Evolutionary conservation across 2,888 invertebrate genomes (phyloP).

Genomic region (Leptinotarsa juncta): DNA sequence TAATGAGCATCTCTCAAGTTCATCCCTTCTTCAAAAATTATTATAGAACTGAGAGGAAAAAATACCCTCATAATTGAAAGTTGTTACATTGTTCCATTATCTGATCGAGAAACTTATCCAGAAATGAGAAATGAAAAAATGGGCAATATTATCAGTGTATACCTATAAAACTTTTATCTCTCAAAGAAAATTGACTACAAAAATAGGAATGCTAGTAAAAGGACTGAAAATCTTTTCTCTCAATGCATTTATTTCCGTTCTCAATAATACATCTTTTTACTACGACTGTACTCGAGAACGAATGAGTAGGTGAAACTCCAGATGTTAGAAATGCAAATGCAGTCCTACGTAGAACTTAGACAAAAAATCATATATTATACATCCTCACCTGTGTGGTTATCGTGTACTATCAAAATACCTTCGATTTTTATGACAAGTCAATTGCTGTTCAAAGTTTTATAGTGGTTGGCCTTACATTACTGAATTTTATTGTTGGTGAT

Average conservation of each 20-base stretch:
- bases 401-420: slow-evolving; percentile 14
- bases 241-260: neutral
- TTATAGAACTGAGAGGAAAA: too few relatives aligned
- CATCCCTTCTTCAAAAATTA: too few relatives aligned
- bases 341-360: slow-evolving; percentile 29
- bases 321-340: slow-evolving; percentile 40
- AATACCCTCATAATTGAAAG: too few relatives aligned
- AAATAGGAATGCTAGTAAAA: too few relatives aligned
- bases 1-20: too few relatives aligned
- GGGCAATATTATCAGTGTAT: too few relatives aligned
- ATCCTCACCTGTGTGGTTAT: slow-evolving; percentile 27
- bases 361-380: slow-evolving; percentile 29
- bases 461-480: slow-evolving; percentile 3
- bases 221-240: too few relatives aligned
- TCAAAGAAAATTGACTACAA: too few relatives aligned
- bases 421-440: slow-evolving; percentile 2
- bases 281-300: slow-evolving; percentile 12
- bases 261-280: neutral
- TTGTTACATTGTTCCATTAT: too few relatives aligned
- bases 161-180: too few relatives aligned
- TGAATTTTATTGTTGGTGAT: neutral
- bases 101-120: too few relatives aligned
- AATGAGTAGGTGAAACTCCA: slow-evolving; percentile 35
- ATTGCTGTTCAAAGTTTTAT: slow-evolving; percentile 6
- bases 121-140: too few relatives aligned